Evolutionary conservation across 2,113 vertebrate genomes (phyloP).

Genomic region (Illadopsis cleaveri): DNA sequence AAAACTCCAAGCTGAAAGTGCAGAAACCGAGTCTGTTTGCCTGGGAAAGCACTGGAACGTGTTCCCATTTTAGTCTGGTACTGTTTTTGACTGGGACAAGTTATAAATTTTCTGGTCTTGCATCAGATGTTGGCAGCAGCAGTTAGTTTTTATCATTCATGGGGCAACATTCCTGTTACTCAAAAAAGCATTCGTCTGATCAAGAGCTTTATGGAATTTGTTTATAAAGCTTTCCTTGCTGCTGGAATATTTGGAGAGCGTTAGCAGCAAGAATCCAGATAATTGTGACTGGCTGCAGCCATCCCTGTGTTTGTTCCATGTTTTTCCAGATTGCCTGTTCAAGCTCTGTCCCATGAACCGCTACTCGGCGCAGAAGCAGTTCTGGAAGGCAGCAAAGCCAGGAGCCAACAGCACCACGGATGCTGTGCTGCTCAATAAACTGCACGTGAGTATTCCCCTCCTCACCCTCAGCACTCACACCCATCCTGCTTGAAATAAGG

Average conservation of each 20-base stretch:
- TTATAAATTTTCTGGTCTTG: slow-evolving; percentile 20
- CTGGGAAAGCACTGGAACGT: background rate
- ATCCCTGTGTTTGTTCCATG: background rate
- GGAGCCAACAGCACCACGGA: slow-evolving; percentile 95
- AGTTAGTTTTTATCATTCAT: slow-evolving; percentile 30
- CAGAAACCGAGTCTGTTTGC: background rate
- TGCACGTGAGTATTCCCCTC: slow-evolving; percentile 82
- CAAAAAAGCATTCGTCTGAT: slow-evolving; percentile 32
- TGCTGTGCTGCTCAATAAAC: slow-evolving; percentile 91
- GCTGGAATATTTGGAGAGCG: background rate
- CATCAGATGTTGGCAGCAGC: slow-evolving; percentile 45
- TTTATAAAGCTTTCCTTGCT: slow-evolving; percentile 3
- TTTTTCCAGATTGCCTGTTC: slow-evolving; percentile 91
- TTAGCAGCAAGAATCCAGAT: background rate
- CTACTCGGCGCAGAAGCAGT: slow-evolving; percentile 98
- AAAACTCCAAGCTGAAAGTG: fast-evolving
- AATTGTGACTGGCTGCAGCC: background rate
- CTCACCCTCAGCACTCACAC: background rate
- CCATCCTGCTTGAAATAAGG: fast-evolving
- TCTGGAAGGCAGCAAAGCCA: slow-evolving; percentile 98
- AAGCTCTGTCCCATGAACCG: slow-evolving; percentile 98
- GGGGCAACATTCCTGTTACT: slow-evolving; percentile 6
- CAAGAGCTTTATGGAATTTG: slow-evolving; percentile 29
- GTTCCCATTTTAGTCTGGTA: background rate
- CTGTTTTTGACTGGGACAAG: background rate